Evolutionary conservation across 2,113 vertebrate species (phyloP), one percentile per base, ranked within the genome.

Genomic region (Felis catus): DNA sequence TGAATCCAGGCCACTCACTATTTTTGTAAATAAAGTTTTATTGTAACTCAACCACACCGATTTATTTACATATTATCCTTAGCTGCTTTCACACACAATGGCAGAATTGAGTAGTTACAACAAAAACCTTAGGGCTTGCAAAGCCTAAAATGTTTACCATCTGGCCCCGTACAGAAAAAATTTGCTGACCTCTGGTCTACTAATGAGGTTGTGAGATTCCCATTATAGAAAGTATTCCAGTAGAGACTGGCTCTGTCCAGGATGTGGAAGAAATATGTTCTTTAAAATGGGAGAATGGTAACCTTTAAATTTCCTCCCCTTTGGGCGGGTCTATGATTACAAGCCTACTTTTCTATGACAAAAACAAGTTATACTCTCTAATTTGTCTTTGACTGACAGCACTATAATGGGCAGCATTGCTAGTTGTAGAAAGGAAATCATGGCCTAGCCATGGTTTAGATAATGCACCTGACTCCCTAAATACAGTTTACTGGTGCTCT

Each of bases 331-430:
- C 66, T 73, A 8, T 81, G 48, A 80, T 71, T 41, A 89, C 33
- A 91, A 29, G 10, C 33, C 31, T 97, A 23, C 14, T 95, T 86
- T 93, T 51, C 12, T 41, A 66, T 51, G 51, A 79, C 41, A 96
- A 93, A 94, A 93, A 87, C 27, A 55, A 55, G 29, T 36, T 53
- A 74, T 4, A 70, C 19, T 33, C 58, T 29, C 36, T 84, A 51
- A 84, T 92, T 76, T 93, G 9, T 88, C 48, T 93, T 84, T 95
- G 86, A 88, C 51, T 58, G 85, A 55, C 73, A 86, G 48, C 14
- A 36, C 41, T 87, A 61, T 65, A 41, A 23, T 21, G 31, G 48
- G 12, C 65, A 58, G 16, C 33, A 48, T 3, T 84, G 48, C 68
- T 33, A 74, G 63, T 2, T 74, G 11, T 36, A 33, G 92, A 33